phyloP scores from a whole-genome alignment of 2,113 vertebrate genomes.

The Diphyllodes magnificus region DNA sequence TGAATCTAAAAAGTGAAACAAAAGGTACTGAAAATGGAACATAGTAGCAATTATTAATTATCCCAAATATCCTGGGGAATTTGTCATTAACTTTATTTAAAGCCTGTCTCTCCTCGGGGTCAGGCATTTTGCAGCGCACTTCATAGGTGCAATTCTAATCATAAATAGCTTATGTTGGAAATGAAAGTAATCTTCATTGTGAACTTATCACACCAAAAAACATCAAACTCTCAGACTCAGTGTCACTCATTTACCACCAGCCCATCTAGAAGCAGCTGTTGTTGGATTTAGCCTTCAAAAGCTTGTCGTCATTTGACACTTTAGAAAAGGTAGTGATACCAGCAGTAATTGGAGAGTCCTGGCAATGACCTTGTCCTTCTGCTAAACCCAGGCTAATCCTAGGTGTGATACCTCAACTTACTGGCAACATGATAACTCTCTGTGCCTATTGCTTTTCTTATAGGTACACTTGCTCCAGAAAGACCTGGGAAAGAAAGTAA shows the following conservation, averaged over 20 bases:
- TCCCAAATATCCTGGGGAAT: not conserved
- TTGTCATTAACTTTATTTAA: not conserved
- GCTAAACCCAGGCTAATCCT: constrained; percentile 59
- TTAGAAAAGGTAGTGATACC: constrained; percentile 55
- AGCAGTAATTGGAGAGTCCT: constrained; percentile 67
- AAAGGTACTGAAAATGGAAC: not conserved
- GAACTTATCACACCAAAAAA: constrained; percentile 68
- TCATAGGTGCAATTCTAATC: not conserved
- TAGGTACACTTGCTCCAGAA: not conserved
- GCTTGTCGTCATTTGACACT: constrained; percentile 55
- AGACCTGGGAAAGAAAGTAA: constrained; percentile 18
- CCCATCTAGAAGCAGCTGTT: constrained; percentile 50
- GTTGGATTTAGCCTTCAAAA: constrained; percentile 73
- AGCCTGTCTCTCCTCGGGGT: not conserved
- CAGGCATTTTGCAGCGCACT: not conserved
- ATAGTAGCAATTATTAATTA: not conserved
- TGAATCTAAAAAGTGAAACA: not conserved
- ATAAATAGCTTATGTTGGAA: constrained; percentile 17
- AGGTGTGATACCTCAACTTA: constrained; percentile 54
- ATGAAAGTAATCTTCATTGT: constrained; percentile 65
- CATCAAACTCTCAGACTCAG: constrained; percentile 41
- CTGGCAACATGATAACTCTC: constrained; percentile 64
- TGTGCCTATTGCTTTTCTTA: constrained; percentile 13
- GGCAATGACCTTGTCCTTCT: constrained; percentile 71
- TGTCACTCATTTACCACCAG: constrained; percentile 66